Evolutionary conservation across 2,797 vertebrate genomes (phyloP).

Genomic region (Pangasius macronema): DNA sequence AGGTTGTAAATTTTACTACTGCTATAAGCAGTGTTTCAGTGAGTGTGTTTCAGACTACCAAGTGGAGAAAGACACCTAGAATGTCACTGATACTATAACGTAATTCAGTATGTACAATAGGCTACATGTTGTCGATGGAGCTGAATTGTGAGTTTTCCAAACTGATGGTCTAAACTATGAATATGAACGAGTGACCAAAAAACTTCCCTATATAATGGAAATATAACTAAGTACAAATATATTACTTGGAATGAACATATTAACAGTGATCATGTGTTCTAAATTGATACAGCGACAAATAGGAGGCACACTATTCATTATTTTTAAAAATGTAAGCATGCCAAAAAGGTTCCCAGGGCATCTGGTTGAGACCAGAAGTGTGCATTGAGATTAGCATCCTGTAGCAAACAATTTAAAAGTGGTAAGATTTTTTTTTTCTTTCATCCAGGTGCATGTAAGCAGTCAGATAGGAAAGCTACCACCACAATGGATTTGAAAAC

Average conservation of each 20-base stretch:
- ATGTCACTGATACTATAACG: neutral
- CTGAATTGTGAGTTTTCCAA: neutral
- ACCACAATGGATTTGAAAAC: too few relatives aligned
- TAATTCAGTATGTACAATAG: neutral
- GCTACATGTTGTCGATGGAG: neutral
- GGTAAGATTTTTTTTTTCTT: neutral
- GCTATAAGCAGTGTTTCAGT: neutral
- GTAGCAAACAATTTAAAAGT: neutral
- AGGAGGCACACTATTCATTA: neutral
- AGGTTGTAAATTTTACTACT: conserved; percentile 19
- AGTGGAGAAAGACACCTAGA: neutral
- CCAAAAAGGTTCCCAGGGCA: neutral
- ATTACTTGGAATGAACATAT: too few relatives aligned
- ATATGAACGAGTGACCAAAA: neutral
- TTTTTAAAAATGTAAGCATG: neutral
- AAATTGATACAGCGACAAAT: neutral
- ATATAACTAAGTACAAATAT: neutral
- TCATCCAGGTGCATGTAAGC: neutral
- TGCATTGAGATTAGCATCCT: neutral
- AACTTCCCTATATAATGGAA: neutral
- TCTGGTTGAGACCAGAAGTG: neutral
- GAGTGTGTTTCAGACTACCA: neutral
- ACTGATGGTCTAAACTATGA: neutral
- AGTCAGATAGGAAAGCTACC: neutral
- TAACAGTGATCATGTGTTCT: neutral